Evolutionary conservation across 1,140 invertebrate genomes (phyloP).

Genomic region (Drosophila asahinai): DNA sequence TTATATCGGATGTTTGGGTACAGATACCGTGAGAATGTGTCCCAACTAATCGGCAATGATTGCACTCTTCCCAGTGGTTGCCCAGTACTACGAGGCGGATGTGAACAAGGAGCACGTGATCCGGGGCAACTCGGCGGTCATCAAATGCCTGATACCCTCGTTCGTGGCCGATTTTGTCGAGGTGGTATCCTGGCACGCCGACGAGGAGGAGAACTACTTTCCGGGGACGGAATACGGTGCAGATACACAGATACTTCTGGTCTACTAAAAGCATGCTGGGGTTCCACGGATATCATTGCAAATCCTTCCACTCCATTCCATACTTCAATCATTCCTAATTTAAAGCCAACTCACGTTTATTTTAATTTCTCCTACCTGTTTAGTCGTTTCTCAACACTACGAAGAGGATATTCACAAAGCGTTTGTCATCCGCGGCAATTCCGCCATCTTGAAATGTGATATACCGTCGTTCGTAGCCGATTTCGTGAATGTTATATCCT

Average conservation of each 20-base stretch:
- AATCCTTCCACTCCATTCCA: slow-evolving; percentile 32
- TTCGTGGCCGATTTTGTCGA: slow-evolving; percentile 96
- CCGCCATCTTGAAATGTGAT: slow-evolving; percentile 95
- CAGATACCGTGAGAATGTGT: slow-evolving; percentile 65
- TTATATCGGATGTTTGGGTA: slow-evolving; percentile 33
- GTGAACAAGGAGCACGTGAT: slow-evolving; percentile 97
- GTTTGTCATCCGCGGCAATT: slow-evolving; percentile 95
- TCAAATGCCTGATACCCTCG: slow-evolving; percentile 97
- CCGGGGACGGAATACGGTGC: slow-evolving; percentile 85
- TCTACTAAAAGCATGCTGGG: slow-evolving; percentile 67
- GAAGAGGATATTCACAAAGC: slow-evolving; percentile 96
- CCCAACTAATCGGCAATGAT: slow-evolving; percentile 20
- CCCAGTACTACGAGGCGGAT: slow-evolving; percentile 95
- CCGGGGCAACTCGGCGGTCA: slow-evolving; percentile 95
- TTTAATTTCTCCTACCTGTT: slow-evolving; percentile 67
- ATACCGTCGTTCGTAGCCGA: slow-evolving; percentile 96
- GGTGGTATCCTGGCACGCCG: slow-evolving; percentile 94
- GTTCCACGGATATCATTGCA: slow-evolving; percentile 19
- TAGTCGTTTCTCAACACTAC: slow-evolving; percentile 94
- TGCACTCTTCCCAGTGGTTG: slow-evolving; percentile 89
- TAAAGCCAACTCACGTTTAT: slow-evolving; percentile 38
- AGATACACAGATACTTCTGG: slow-evolving; percentile 29
- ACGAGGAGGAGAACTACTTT: slow-evolving; percentile 89
- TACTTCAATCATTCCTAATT: slow-evolving; percentile 40
- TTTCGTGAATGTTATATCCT: slow-evolving; percentile 95